Conservation (phyloP, 2,888 invertebrate genomes). For the Drosophila subquinaria region DNA sequence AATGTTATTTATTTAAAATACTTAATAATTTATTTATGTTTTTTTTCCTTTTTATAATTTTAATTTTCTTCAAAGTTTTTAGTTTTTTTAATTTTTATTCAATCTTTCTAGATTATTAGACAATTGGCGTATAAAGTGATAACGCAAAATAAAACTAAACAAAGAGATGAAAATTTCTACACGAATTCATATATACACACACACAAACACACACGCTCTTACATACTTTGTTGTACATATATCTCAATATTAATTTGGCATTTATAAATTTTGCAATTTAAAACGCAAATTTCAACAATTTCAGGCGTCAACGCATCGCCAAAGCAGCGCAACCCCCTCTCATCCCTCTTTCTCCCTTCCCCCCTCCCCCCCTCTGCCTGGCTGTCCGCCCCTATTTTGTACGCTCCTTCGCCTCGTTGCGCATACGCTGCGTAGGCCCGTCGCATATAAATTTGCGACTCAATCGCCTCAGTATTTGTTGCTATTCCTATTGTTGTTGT, state of each 20-base stretch:
- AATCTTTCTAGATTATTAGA: not conserved
- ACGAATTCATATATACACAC: not conserved
- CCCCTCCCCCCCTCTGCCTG: not conserved
- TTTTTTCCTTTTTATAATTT: not conserved
- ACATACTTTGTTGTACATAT: slow-evolving; percentile 34
- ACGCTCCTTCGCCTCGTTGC: slow-evolving; percentile 56
- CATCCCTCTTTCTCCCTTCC: not conserved
- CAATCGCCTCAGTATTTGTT: slow-evolving; percentile 59
- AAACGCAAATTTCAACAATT: slow-evolving; percentile 75
- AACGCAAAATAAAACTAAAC: slow-evolving; percentile 23
- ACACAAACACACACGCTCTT: slow-evolving; percentile 2
- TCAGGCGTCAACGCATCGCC: slow-evolving; percentile 72
- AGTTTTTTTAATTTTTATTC: not conserved
- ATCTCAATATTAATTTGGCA: slow-evolving; percentile 72
- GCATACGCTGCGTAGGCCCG: slow-evolving; percentile 58
- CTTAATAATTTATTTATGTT: not conserved
- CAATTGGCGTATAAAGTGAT: slow-evolving; percentile 21
- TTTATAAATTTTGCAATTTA: slow-evolving; percentile 68
- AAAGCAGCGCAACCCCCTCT: slow-evolving; percentile 56
- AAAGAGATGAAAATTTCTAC: not conserved
- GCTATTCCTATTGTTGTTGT: slow-evolving; percentile 26
- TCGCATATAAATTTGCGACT: slow-evolving; percentile 76
- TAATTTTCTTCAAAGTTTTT: not conserved
- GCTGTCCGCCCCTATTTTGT: slow-evolving; percentile 27
- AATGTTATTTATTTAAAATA: no score